phyloP scores from a whole-genome alignment of 2,113 vertebrate genomes.

The Gopherus flavomarginatus region DNA sequence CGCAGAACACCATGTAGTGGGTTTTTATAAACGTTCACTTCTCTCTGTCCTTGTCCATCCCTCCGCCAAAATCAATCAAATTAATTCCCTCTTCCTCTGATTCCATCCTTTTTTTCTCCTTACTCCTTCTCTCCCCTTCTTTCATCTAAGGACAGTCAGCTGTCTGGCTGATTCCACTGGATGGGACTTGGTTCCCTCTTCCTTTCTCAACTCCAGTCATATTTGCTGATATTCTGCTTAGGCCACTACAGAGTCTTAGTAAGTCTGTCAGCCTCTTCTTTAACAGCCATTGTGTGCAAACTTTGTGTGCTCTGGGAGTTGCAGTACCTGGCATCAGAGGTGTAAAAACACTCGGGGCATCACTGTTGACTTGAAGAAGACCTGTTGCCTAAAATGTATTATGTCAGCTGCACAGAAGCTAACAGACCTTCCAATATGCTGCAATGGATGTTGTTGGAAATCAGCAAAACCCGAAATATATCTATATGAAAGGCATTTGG shows the following conservation, averaged over 20 bases:
- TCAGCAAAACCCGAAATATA: background rate
- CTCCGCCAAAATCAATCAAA: background rate
- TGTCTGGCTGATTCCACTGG: rapidly evolving
- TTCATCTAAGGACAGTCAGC: background rate
- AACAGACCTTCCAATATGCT: background rate
- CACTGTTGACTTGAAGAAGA: background rate
- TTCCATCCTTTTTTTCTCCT: background rate
- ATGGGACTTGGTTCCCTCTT: background rate
- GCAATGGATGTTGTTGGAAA: background rate
- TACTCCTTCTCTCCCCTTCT: background rate
- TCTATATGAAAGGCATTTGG: background rate
- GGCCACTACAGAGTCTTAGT: background rate
- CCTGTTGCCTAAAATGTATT: background rate
- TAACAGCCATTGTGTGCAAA: background rate
- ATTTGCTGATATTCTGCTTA: background rate
- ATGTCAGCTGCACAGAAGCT: background rate
- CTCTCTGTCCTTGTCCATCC: background rate
- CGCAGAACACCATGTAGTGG: background rate
- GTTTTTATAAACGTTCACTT: background rate
- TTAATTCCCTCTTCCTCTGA: background rate
- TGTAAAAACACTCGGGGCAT: background rate
- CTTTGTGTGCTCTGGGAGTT: background rate
- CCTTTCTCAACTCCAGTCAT: background rate
- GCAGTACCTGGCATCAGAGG: background rate
- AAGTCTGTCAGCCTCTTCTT: background rate